Evolutionary conservation across 1,140 invertebrate genomes (phyloP), one percentile per base, ranked within the genome.

Genomic region (Lasioglossum baleicum): DNA sequence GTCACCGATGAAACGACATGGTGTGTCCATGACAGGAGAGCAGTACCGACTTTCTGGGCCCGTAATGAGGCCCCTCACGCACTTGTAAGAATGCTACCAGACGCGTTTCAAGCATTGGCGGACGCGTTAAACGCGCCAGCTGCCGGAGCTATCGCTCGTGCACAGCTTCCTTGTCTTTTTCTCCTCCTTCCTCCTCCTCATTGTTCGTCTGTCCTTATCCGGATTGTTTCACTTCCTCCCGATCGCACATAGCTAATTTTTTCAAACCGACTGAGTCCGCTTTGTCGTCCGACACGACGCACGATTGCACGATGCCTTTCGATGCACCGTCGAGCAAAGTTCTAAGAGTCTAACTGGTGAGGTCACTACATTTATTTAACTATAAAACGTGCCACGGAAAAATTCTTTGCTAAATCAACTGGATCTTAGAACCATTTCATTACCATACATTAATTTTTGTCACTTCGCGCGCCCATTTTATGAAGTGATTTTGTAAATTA

Each of bases 61-160:
- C 31, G 58, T 89, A 90, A 91, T 88, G 86, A 89, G 86, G 82
- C 53, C 80, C 83, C 77, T 88, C 80, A 84, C 75, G 83, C 86
- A 87, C 84, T 85, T 67, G 79, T 84, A 89, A 88, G 88, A 90
- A 90, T 88, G 89, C 89, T 83, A 90, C 86, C 88, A 91, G 84
- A 85, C 88, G 88, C 90, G 87, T 90, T 91, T 91, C 87, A 88
- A 89, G 90, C 90, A 88, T 86, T 89, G 87, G 35, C 89, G 87
- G 85, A 88, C 86, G 84, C 88, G 86, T 87, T 91, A 89, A 90
- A 87, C 86, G 76, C 83, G 83, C 81, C 88, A 90, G 90, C 88
- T 90, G 89, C 86, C 64, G 86, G 85, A 88, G 88, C 76, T 75
- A 73, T 80, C 72, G 67, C 82, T 88, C 78, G 73, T 75, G 77